These are phyloP conservation scores for Porites cylindrica DNA, from an alignment of 92 coral and sea anemone species.

Conservation along the genomic window DNA sequence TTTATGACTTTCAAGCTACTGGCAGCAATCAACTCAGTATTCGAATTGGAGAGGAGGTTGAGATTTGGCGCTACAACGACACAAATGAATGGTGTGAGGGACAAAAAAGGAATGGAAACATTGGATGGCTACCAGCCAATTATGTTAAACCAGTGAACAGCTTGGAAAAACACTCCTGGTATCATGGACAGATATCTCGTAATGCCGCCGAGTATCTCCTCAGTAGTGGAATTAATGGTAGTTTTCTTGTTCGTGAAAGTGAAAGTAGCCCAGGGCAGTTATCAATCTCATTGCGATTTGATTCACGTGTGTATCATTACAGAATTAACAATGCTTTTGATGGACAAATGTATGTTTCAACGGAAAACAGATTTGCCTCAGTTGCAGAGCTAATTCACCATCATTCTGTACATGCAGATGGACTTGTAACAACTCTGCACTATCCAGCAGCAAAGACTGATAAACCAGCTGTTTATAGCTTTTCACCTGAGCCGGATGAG, in stretches of 20 bases:
- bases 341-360: conserved; percentile 85
- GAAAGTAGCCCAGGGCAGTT: conserved; percentile 97
- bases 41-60: conserved; percentile 89
- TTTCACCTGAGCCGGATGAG: conserved; percentile 95
- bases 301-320: conserved; percentile 97
- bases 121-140: conserved; percentile 96
- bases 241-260: conserved; percentile 97
- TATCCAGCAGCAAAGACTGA: conserved; percentile 97
- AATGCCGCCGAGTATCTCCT: conserved; percentile 94
- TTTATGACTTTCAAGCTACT: conserved; percentile 92
- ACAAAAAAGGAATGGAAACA: conserved; percentile 86
- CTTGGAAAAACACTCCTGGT: conserved; percentile 97
- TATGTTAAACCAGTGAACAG: conserved; percentile 95
- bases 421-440: conserved; percentile 95
- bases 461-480: conserved; percentile 93
- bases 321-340: conserved; percentile 89
- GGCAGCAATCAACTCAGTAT: conserved; percentile 91
- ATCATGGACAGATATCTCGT: conserved; percentile 95
- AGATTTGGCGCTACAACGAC: conserved; percentile 82
- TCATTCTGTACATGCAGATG: conserved; percentile 98
- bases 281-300: conserved; percentile 95
- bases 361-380: conserved; percentile 88
- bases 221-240: conserved; percentile 98
- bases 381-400: conserved; percentile 97
- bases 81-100: conserved; percentile 96